phyloP scores from a whole-genome alignment of 2,113 vertebrate species.

The Pygoscelis adeliae region DNA sequence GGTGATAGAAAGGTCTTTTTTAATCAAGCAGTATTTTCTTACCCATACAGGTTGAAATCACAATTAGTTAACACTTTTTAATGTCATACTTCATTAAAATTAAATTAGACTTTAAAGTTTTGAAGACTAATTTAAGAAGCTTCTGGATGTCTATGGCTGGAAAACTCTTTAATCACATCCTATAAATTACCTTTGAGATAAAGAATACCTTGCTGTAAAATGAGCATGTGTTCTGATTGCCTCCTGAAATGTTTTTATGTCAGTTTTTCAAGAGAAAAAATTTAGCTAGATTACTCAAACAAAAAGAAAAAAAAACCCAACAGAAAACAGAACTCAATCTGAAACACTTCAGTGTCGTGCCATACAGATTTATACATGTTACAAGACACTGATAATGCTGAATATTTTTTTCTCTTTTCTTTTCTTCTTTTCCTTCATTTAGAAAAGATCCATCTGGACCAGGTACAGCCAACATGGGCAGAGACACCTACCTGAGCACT shows the following conservation, averaged over 20 bases:
- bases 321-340: background rate
- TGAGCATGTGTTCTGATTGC: background rate
- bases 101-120: background rate
- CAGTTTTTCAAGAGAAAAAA: background rate
- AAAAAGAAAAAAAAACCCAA: background rate
- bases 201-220: background rate
- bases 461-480: background rate
- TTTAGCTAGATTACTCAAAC: background rate
- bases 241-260: background rate
- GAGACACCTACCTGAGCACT: background rate
- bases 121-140: background rate
- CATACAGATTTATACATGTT: background rate
- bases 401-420: background rate
- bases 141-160: background rate
- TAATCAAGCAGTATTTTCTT: background rate
- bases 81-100: background rate
- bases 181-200: background rate
- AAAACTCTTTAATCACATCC: background rate
- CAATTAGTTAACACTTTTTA: background rate
- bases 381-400: background rate
- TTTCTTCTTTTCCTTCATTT: background rate
- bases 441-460: background rate
- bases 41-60: background rate
- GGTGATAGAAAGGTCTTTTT: background rate
- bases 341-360: background rate